Evolutionary conservation across 2,113 vertebrate genomes (phyloP).

Genomic region (Meles meles): DNA sequence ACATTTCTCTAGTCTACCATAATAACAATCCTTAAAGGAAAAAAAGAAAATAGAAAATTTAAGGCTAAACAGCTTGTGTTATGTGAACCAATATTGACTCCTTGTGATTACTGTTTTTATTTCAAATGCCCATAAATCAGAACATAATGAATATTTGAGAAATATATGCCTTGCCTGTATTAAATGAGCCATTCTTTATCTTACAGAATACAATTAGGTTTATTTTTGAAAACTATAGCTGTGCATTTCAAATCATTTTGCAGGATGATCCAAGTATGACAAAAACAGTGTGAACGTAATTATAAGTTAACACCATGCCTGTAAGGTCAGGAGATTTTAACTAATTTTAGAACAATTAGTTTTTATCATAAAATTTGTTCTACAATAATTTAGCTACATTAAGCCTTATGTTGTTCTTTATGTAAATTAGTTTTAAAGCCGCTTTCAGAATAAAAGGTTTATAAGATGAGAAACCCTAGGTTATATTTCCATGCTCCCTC

Average conservation of each 20-base stretch:
- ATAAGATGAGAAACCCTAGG: neutral
- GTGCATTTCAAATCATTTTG: neutral
- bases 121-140: neutral
- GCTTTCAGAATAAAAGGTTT: neutral
- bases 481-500: neutral
- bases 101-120: neutral
- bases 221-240: neutral
- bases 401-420: neutral
- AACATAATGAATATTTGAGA: neutral
- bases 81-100: neutral
- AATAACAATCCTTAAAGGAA: neutral
- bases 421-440: neutral
- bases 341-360: conserved; percentile 26
- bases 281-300: conserved; percentile 1
- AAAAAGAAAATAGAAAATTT: neutral
- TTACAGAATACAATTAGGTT: neutral
- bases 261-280: neutral
- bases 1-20: neutral
- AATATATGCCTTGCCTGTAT: neutral
- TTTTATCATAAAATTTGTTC: conserved; percentile 9
- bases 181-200: neutral
- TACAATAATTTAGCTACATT: neutral
- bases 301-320: conserved; percentile 5
- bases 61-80: neutral
- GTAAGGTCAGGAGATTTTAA: neutral